Conservation (phyloP, 2,113 vertebrate genomes). For the Myotis lucifugus region DNA sequence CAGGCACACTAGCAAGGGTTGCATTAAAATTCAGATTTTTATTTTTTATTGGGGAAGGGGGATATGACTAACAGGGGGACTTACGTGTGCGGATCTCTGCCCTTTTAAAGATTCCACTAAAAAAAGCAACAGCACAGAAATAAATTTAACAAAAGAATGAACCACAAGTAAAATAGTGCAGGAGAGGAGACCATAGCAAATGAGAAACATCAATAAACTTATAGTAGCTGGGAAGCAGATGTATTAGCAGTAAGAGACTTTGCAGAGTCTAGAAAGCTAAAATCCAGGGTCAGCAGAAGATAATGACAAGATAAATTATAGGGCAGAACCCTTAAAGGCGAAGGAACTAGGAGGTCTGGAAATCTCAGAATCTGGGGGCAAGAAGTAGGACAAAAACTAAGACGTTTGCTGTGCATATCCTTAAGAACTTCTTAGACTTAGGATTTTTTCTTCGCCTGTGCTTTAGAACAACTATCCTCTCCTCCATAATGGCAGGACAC, state of each 20-base stretch:
- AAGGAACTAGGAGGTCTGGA: background rate
- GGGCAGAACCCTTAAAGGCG: background rate
- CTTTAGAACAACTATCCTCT: background rate
- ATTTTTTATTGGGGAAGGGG: background rate
- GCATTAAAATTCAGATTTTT: background rate
- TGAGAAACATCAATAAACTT: background rate
- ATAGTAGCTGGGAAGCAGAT: background rate
- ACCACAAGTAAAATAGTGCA: background rate
- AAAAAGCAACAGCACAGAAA: background rate
- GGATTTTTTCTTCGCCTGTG: background rate
- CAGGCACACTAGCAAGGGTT: background rate
- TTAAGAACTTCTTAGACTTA: background rate
- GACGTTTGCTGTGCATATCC: background rate
- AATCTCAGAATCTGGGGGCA: background rate
- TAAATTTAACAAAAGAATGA: background rate
- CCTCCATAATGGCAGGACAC: rapidly evolving
- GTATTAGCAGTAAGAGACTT: background rate
- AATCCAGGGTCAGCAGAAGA: background rate
- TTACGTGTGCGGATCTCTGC: background rate
- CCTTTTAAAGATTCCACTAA: background rate
- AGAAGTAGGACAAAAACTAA: background rate
- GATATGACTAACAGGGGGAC: background rate
- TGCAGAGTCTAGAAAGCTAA: background rate
- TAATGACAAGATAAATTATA: background rate
- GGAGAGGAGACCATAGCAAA: background rate